Evolutionary conservation across 2,888 invertebrate genomes (phyloP), one percentile per base, ranked within the genome.

Genomic region (Cyaniris semiargus): DNA sequence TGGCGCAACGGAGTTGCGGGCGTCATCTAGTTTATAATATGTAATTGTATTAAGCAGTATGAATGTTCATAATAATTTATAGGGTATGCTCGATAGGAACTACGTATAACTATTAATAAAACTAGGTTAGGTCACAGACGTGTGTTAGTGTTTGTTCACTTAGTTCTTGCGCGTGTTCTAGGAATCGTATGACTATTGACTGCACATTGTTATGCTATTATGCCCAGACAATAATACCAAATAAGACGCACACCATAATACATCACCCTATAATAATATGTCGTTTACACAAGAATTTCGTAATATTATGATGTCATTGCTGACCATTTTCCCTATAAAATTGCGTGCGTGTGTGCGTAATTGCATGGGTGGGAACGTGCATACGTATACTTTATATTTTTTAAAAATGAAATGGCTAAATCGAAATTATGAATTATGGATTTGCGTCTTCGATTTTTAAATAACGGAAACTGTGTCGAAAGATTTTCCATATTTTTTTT

Each of bases 91-190:
- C 23, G 13, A 66, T 66, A 23, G 21, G 23, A 23, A 66, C 23
- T 10, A 15, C 27, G 13, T 18, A 66, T 66, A 31, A 31, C 66
- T 27, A 31, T 66, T 66, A 31, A 1, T 66, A 18, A 27, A 66
- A 66, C 27, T 66, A 27, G 66, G 66, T 66, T 27, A 66, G 66
- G 66, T 66, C 66, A 66, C 27, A 66, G 66, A 66, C 66, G 66
- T 66, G 27, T 15, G 27, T 5, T 66, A 66, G 66, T 66, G 6
- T 27, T 66, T 66, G 66, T 66, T 66, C 66, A 31, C 6, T 66
- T 7, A 66, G 66, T 66, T 66, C 10, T 60, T 60, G 60, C 60
- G 60, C 8, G 27, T 66, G 66, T 31, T 27, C 66, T 66, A 66
- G 27, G 66, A 66, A 66, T 66, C 66, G 27, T 66, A 66, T 66